phyloP scores from a whole-genome alignment of 2,113 vertebrate species.

The Phrynosoma blainvillii region DNA sequence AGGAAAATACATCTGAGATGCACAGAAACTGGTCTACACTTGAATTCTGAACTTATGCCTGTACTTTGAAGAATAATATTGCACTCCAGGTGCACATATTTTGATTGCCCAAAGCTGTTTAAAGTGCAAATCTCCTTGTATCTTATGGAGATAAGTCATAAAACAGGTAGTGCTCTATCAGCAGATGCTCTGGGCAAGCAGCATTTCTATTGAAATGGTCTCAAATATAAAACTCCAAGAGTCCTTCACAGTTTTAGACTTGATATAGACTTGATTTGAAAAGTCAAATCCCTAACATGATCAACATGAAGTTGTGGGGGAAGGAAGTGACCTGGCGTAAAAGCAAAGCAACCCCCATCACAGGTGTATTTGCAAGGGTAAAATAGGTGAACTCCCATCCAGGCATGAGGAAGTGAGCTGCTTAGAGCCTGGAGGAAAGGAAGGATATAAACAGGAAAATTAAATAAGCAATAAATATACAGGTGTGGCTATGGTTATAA shows the following conservation, averaged over 20 bases:
- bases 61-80: neutral
- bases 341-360: neutral
- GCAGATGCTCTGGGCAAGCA: neutral
- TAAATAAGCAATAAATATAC: neutral
- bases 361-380: no score
- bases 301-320: neutral
- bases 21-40: neutral
- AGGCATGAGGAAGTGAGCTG: neutral
- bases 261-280: no score
- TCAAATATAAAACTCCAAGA: neutral
- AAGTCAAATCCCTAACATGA: no score
- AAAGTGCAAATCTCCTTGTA: neutral
- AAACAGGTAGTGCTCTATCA: neutral
- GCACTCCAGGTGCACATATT: neutral
- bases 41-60: neutral
- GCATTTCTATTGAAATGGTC: neutral
- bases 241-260: neutral
- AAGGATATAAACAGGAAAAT: neutral
- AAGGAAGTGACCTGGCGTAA: no score
- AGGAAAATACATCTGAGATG: neutral
- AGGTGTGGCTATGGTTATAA: neutral
- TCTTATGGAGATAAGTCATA: neutral
- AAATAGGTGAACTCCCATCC: neutral
- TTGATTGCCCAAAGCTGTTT: neutral
- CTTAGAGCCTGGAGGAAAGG: neutral